phyloP scores from a whole-genome alignment of 2,888 invertebrate genomes.

The Halictus ligatus region DNA sequence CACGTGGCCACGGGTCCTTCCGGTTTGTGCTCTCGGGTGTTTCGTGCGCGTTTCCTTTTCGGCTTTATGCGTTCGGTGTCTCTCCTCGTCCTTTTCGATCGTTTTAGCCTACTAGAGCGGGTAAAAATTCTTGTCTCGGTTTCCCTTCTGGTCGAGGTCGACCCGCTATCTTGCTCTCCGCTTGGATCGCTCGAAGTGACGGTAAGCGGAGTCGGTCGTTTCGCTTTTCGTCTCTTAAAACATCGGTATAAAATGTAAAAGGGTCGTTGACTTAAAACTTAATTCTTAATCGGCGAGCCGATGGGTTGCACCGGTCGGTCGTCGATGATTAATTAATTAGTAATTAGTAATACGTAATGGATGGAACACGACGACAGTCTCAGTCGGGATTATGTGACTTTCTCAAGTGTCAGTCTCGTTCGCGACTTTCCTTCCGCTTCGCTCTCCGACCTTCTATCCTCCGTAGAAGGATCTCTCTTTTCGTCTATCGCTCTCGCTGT shows the following conservation, averaged over 20 bases:
- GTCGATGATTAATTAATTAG: constrained; percentile 60
- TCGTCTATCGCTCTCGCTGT: constrained; percentile 18
- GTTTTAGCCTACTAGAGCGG: not conserved
- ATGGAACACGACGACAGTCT: constrained; percentile 79
- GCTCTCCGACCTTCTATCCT: not conserved
- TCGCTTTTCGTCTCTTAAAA: constrained; percentile 45
- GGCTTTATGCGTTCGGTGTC: constrained; percentile 34
- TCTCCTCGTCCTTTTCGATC: not conserved
- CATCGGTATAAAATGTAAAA: constrained; percentile 71
- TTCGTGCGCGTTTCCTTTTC: constrained; percentile 41
- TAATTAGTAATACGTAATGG: constrained; percentile 75
- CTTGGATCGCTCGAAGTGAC: not conserved
- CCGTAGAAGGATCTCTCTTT: not conserved
- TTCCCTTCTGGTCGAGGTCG: not conserved
- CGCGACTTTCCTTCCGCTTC: constrained; percentile 41
- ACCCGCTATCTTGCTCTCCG: not conserved
- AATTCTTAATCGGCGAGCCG: constrained; percentile 35
- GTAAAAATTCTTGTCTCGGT: not conserved
- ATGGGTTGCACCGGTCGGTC: constrained; percentile 22
- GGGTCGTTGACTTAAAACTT: constrained; percentile 70
- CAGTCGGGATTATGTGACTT: constrained; percentile 73
- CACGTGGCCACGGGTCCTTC: constrained; percentile 16
- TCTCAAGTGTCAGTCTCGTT: constrained; percentile 76
- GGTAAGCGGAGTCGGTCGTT: constrained; percentile 14
- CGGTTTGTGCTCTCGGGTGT: constrained; percentile 53